Evolutionary conservation across 2,113 vertebrate genomes (phyloP).

Genomic region (Phoenicopterus ruber): DNA sequence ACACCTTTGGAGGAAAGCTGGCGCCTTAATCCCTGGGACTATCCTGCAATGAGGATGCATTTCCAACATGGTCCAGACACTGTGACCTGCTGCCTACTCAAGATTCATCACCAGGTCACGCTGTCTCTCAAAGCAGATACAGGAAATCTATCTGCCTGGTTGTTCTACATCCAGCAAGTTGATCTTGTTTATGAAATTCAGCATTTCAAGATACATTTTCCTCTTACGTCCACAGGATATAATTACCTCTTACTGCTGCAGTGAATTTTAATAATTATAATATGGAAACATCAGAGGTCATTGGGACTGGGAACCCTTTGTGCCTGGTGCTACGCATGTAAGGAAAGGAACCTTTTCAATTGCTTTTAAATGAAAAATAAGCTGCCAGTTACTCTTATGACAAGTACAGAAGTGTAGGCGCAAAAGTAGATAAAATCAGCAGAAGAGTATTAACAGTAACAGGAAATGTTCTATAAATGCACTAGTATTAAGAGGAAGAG

Average conservation of each 20-base stretch:
- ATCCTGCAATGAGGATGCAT: neutral
- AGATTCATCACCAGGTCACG: neutral
- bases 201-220: neutral
- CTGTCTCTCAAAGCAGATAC: neutral
- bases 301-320: neutral
- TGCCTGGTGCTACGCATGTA: neutral
- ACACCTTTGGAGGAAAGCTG: neutral
- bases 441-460: neutral
- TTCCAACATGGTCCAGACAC: neutral
- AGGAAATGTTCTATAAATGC: conserved; percentile 3
- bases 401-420: neutral
- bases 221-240: neutral
- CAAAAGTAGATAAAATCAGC: conserved; percentile 7
- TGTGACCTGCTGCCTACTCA: neutral
- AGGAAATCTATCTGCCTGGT: neutral
- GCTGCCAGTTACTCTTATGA: neutral
- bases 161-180: neutral
- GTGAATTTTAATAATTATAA: neutral
- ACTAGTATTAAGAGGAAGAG: neutral
- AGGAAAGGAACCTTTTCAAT: neutral
- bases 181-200: neutral
- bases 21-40: neutral
- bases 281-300: neutral
- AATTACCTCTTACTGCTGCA: neutral
- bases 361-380: neutral